phyloP scores from a whole-genome alignment of 2,113 vertebrate species.

The Oplegnathus fasciatus region DNA sequence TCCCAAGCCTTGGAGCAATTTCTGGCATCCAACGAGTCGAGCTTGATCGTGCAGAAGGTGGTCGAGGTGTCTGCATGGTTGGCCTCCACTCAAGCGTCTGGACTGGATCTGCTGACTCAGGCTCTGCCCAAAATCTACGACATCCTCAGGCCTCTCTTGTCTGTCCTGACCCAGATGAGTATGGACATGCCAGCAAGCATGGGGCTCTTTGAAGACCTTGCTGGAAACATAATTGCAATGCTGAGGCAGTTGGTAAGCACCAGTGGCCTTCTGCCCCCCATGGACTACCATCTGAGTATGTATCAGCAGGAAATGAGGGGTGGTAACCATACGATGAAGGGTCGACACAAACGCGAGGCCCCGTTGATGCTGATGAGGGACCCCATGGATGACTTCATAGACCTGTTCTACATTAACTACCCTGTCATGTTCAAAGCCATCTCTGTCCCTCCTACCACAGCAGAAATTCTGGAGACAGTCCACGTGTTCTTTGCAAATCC shows the following conservation, averaged over 20 bases:
- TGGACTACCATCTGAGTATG: conserved; percentile 14
- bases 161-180: conserved; percentile 37
- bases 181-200: conserved; percentile 20
- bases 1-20: conserved; percentile 71
- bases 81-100: conserved; percentile 58
- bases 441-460: conserved; percentile 48
- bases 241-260: conserved; percentile 66
- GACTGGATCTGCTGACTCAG: conserved; percentile 75
- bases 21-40: conserved; percentile 53
- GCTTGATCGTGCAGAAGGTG: conserved; percentile 50
- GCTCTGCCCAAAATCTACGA: conserved; percentile 63
- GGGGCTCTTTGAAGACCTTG: conserved; percentile 61
- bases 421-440: conserved; percentile 66
- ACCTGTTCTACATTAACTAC: conserved; percentile 81
- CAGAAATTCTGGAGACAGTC: conserved; percentile 78
- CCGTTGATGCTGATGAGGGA: conserved; percentile 19
- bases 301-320: conserved; percentile 6
- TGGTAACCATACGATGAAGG: background rate
- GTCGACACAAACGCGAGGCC: conserved; percentile 47
- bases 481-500: conserved; percentile 79
- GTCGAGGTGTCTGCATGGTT: conserved; percentile 72
- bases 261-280: conserved; percentile 30
- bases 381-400: conserved; percentile 79
- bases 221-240: conserved; percentile 62
- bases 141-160: conserved; percentile 55